Percentiles rank a stretch among this genome's conserved stretches.
phyloP scores from a whole-genome alignment of 1,140 invertebrate genomes.

The Bradynema listronoti region DNA sequence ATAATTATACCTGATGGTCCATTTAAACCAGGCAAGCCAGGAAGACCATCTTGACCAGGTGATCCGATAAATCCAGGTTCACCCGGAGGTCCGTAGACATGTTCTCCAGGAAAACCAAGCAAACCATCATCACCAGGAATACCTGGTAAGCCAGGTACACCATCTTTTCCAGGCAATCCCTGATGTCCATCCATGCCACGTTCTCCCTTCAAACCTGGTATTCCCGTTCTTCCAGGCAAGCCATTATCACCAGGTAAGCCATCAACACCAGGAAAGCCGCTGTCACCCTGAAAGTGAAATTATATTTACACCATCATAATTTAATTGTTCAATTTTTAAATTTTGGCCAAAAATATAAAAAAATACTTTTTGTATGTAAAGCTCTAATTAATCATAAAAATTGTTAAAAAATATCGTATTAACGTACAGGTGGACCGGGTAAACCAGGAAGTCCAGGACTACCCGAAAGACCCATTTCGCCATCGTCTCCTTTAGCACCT shows the following conservation, averaged over 20 bases:
- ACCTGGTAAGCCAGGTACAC: conserved; percentile 57
- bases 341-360: too few relatives aligned
- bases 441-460: conserved; percentile 23
- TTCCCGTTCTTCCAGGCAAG: conserved; percentile 22
- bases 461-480: conserved; percentile 27
- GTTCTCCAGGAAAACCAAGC: conserved; percentile 33
- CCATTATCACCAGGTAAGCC: conserved; percentile 21
- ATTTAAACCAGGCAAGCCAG: conserved; percentile 60
- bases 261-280: conserved; percentile 56
- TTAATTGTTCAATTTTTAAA: too few relatives aligned
- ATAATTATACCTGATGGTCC: conserved; percentile 66
- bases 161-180: conserved; percentile 17
- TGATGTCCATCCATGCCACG: conserved; percentile 25
- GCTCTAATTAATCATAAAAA: conserved; percentile 15
- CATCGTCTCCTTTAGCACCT: conserved; percentile 17
- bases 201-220: conserved; percentile 26
- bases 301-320: too few relatives aligned
- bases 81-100: conserved; percentile 61
- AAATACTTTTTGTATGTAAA: too few relatives aligned
- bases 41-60: conserved; percentile 27
- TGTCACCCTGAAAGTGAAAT: conserved; percentile 61
- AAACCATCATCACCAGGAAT: conserved; percentile 66
- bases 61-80: conserved; percentile 32
- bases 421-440: conserved; percentile 44
- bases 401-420: conserved; percentile 34